A percentile compares a stretch with the other conserved stretches of the same genome.
Conservation (phyloP, 2,888 invertebrate genomes). For the Zaprionus lineosus region DNA sequence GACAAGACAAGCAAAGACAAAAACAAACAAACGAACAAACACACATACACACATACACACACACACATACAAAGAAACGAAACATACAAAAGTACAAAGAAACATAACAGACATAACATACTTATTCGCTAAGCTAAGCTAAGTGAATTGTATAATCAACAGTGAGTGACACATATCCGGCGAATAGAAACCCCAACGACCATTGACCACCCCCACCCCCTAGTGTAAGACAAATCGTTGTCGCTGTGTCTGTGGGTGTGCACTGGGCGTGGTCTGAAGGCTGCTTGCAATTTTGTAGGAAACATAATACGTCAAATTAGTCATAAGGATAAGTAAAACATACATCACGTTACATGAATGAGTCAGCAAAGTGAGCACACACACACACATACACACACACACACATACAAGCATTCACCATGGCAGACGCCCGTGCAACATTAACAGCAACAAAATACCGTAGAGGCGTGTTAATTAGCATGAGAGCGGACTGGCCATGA, state of each 20-base stretch:
- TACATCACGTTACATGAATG: constrained; percentile 19
- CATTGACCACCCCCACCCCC: constrained; percentile 21
- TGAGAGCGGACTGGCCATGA: constrained; percentile 19
- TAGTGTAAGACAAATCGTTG: constrained; percentile 1
- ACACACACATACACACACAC: too few relatives aligned
- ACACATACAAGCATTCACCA: too few relatives aligned
- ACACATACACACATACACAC: not conserved
- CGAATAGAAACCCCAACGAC: constrained; percentile 31
- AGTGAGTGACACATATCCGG: constrained; percentile 70
- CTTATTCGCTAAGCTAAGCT: constrained; percentile 20
- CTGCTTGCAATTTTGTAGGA: constrained; percentile 41
- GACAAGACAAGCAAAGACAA: constrained; percentile 24
- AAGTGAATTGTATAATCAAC: constrained; percentile 71
- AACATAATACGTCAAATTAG: constrained; percentile 56
- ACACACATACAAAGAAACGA: not conserved
- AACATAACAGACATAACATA: too few relatives aligned
- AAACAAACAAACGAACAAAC: not conserved
- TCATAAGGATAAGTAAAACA: constrained; percentile 62
- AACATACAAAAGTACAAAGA: too few relatives aligned
- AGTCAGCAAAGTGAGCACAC: constrained; percentile 38
- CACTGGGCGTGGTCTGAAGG: constrained; percentile 30
- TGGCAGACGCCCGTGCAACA: not conserved
- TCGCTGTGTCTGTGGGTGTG: not conserved
- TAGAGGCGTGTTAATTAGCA: constrained; percentile 43
- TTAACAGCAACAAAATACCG: constrained; percentile 27